Evolutionary conservation across 2,888 invertebrate genomes (phyloP).

Genomic region (Listrodromus nycthemerus): DNA sequence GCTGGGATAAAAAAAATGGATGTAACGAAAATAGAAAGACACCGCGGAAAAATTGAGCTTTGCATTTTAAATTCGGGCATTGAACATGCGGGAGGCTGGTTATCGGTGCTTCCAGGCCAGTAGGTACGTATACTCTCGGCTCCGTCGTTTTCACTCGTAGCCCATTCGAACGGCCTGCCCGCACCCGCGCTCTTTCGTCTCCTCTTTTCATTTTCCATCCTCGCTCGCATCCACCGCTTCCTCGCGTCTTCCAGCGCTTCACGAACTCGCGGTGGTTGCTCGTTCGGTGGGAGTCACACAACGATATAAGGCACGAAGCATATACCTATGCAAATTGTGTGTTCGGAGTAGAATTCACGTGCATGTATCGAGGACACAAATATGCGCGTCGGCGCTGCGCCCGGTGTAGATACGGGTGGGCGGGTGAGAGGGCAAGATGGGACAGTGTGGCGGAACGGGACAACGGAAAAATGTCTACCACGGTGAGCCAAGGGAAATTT

Average conservation of each 20-base stretch:
- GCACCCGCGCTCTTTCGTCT: conserved; percentile 12
- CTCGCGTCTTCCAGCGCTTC: conserved; percentile 44
- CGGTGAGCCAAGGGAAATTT: too few species aligned
- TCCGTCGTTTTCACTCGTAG: conserved; percentile 24
- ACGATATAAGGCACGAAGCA: not conserved
- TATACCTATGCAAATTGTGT: conserved; percentile 5
- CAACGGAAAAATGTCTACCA: too few species aligned
- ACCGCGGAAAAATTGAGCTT: conserved; percentile 20
- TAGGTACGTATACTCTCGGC: conserved; percentile 53
- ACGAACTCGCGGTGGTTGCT: conserved; percentile 18
- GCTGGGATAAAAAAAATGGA: not conserved
- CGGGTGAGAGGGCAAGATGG: too few species aligned
- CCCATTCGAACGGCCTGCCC: conserved; percentile 5
- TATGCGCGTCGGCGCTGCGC: not conserved
- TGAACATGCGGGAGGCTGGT: conserved; percentile 67
- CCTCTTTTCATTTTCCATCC: conserved; percentile 39
- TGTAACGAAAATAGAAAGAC: not conserved
- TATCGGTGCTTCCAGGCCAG: conserved; percentile 76
- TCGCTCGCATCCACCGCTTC: conserved; percentile 27
- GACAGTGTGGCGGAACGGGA: too few species aligned
- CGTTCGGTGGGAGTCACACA: conserved; percentile 20
- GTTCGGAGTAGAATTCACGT: conserved; percentile 19
- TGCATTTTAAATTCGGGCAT: conserved; percentile 72
- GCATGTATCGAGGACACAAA: not conserved
- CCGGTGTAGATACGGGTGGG: not conserved